phyloP scores from a whole-genome alignment of 2,113 vertebrate species.

The Alaudala cheleensis region DNA sequence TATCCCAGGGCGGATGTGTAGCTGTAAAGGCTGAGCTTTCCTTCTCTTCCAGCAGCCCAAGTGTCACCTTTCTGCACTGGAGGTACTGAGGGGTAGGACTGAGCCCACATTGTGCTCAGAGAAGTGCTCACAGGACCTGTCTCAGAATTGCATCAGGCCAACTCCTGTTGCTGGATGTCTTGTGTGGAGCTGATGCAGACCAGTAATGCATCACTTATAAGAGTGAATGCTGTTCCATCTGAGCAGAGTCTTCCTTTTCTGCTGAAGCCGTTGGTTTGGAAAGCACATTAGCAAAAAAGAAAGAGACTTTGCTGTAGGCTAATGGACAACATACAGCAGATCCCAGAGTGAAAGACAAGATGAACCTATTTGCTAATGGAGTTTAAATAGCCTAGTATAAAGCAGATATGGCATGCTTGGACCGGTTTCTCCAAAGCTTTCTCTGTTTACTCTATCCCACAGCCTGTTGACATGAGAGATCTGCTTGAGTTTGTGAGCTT shows the following conservation, averaged over 20 bases:
- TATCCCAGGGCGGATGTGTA: neutral
- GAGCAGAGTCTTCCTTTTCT: neutral
- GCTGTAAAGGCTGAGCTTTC: neutral
- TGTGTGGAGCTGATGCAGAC: neutral
- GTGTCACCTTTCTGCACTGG: neutral
- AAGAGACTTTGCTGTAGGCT: neutral
- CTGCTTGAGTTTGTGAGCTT: slow-evolving; percentile 27
- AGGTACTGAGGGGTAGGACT: neutral
- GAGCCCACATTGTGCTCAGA: neutral
- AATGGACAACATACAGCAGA: neutral
- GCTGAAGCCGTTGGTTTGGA: neutral
- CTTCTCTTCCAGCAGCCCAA: neutral
- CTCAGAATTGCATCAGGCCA: neutral
- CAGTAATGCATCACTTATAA: neutral
- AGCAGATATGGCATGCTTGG: neutral
- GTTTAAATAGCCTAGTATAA: slow-evolving; percentile 47
- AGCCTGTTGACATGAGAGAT: slow-evolving; percentile 47
- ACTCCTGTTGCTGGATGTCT: neutral
- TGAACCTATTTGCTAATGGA: slow-evolving; percentile 25
- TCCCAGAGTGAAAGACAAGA: slow-evolving; percentile 18
- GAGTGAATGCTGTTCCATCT: neutral
- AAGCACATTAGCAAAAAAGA: neutral
- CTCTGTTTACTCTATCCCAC: slow-evolving; percentile 22
- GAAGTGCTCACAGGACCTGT: fast-evolving
- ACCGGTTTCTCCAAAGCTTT: neutral